Evolutionary conservation across 2,888 invertebrate genomes (phyloP), one percentile per base, ranked within the genome.

Genomic region (Andrena chrysosceles): DNA sequence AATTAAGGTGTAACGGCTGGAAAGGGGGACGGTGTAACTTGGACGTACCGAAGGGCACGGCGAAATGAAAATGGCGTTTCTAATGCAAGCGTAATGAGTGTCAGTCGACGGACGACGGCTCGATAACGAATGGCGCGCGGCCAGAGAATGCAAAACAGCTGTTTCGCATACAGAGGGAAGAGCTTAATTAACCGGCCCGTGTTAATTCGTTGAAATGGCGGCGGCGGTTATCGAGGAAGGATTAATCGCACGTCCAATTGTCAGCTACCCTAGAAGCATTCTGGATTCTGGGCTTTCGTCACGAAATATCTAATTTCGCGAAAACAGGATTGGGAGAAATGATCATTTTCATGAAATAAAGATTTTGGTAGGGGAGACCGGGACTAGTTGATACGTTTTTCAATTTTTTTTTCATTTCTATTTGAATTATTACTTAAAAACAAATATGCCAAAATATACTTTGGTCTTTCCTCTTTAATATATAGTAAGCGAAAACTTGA

Each of bases 101-200:
- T 16, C 35, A 29, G 73, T 71, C 62, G 67, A 54, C 66, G 71
- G 49, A 64, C 23, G 62, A 54, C 42, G 56, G 54, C 60, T 67
- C 69, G 74, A 69, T 82, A 82, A 82, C 73, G 81, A 82, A 82
- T 62, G 69, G 70, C 75, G 62, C 75, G 54, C 20, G 35, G 75
- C 75, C 75, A 70, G 70, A 16, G 68, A 79, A 82, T 78, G 23
- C 74, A 70, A 77, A 83, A 83, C 83, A 83, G 83, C 83, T 82
- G 82, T 70, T 83, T 82, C 77, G 82, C 82, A 62, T 78, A 67
- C 70, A 59, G 69, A 33, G 56, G 69, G 54, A 29, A 42, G 42
- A 67, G 68, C 71, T 83, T 77, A 82, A 81, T 83, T 81, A 81
- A 68, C 81, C 49, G 35, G 59, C 10, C 26, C 68, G 72, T 62